Evolutionary conservation across 2,113 vertebrate species (phyloP), one percentile per base, ranked within the genome.

Genomic region (Notothenia coriiceps): DNA sequence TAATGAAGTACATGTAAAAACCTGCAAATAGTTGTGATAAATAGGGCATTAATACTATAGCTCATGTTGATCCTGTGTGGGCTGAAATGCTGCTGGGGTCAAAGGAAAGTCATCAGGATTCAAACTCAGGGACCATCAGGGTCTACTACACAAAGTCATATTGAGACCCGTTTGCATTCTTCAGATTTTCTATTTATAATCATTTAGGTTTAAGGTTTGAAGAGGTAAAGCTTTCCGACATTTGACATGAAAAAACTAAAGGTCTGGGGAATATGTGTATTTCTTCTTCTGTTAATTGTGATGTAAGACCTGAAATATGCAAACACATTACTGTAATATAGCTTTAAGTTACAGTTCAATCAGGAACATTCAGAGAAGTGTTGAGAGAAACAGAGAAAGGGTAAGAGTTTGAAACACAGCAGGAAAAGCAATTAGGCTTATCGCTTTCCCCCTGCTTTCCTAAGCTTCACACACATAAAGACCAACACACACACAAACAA

Each of bases 381-480:
- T 67, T 83, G 22, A 52, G 40, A 61, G 49, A 61, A 49, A 50
- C 40, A 40, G 59, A 47, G 62, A n/a, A n/a, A 59, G 55, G 43
- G 78, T 10, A 14, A 2, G 11, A 60, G 64, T 49, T 33, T 47
- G 40, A 73, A 35, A 68, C 73, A 59, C 89, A 84, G 85, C 87
- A 61, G 91, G 90, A 79, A 75, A 83, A 86, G 74, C 67, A 70
- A 80, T 93, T 85, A 86, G 4, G 70, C 70, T 70, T 88, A 90
- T 91, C 83, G 74, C 80, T 84, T 89, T 89, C 82, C 77, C 66
- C 20, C 18, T 47, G 43, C 74, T 64, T 56, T 85, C 77, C 47
- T 50, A 79, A 60, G 33, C 35, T 63, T 59, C 18, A 29, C 46
- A 35, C 66, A 72, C 46, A 55, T 54, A 71, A 82, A 77, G 64